Evolutionary conservation across 1,140 invertebrate species (phyloP).

Genomic region (Eriosoma lanigerum): DNA sequence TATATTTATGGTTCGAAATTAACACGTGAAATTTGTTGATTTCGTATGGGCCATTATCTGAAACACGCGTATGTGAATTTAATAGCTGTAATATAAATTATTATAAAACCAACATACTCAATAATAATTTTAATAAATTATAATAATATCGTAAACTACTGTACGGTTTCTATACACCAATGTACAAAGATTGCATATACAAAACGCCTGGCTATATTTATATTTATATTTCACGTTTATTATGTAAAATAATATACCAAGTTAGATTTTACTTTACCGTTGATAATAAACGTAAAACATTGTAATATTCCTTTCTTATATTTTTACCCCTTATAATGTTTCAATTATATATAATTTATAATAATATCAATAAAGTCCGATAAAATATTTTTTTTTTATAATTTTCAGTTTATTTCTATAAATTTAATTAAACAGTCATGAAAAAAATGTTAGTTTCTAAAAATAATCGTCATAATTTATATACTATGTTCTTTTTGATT

Average conservation of each 20-base stretch:
- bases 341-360: neutral
- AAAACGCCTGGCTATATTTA: constrained; percentile 23
- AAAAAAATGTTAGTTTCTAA: neutral
- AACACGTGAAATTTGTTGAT: neutral
- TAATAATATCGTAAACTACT: neutral
- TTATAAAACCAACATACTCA: no score
- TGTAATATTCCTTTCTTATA: no score
- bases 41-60: neutral
- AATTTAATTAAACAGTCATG: neutral
- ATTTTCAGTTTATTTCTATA: neutral
- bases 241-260: neutral
- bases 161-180: neutral
- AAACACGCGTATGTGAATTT: neutral
- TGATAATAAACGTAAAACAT: neutral
- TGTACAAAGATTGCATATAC: constrained; percentile 35
- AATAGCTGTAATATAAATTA: no score
- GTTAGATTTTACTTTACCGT: no score
- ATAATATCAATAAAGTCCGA: neutral
- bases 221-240: neutral
- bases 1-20: neutral
- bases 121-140: no score
- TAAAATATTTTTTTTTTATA: neutral
- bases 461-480: neutral
- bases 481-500: neutral
- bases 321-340: no score